Base-by-base conservation (phyloP, 2,888 invertebrate genomes). In the Mystacides longicornis region DNA sequence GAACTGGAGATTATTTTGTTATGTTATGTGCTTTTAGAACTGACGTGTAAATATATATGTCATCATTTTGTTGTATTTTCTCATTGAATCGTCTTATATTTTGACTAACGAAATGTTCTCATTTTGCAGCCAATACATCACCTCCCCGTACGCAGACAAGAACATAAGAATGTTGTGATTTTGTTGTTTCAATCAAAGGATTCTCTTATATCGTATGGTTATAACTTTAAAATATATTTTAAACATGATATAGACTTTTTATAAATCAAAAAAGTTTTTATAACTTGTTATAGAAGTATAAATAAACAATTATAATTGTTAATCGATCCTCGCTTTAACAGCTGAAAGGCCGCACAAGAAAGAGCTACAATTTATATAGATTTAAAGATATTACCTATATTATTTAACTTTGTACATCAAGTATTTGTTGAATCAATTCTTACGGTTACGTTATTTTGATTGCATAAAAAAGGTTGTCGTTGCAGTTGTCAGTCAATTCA, bases 71-170 rank as follows among this genome's bases (percentile, higher is more conserved):
- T 31, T 31, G 31, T 9, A 7, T 9, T 31, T 7, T 31, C 14
- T 14, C 31, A 31, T 31, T 31, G 7, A 9, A 9, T 7, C 7
- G 14, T 31, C 9, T 31, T 9, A 7, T 31, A 9, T 31, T 31
- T 9, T 31, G 14, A 31, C 31, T 31, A 31, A 31, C n/a, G 14
- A 31, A 9, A 14, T 21, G 45, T 49, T 47, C 62, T 64, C 58
- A 63, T 66, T 65, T 80, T 78, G 31, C 79, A 84, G 83, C 70
- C 77, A 79, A 63, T 83, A 82, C 77, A 82, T 84, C 70, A 77
- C 80, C 66, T 83, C 82, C 65, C 83, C 83, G 58, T 79, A 77
- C 70, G 78, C 81, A 59, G 82, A 83, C 72, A 82, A 80, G 69
- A 82, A 82, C 67, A 75, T 82, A 71, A 74, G 80, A 69, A 78